Evolutionary conservation across 2,888 invertebrate genomes (phyloP).

Genomic region (Pyrochroa serraticornis): DNA sequence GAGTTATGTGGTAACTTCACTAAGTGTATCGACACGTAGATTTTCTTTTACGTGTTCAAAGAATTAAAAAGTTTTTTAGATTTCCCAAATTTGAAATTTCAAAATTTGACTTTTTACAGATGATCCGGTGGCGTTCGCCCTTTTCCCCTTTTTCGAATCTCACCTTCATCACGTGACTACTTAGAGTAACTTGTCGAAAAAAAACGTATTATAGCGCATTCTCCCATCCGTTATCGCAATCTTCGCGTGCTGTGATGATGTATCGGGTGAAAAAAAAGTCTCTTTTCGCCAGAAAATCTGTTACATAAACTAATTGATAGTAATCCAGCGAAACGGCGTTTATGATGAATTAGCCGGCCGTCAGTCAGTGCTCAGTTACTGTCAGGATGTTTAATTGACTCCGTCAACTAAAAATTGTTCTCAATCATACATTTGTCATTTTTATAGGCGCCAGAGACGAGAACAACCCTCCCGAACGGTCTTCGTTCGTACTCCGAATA

Average conservation of each 20-base stretch:
- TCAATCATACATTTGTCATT: conserved; percentile 26
- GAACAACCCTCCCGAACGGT: background rate
- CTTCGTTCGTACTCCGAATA: conserved; percentile 10
- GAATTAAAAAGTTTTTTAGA: no score
- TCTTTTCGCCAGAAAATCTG: background rate
- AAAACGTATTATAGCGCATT: no score
- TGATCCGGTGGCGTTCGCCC: no score
- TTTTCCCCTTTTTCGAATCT: no score
- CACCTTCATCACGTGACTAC: no score
- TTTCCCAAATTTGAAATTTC: no score
- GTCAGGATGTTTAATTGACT: conserved; percentile 26
- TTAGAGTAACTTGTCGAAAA: no score
- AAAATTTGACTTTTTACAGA: no score
- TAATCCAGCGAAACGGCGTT: conserved; percentile 14
- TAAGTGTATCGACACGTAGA: no score
- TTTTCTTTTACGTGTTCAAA: no score
- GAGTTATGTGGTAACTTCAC: no score
- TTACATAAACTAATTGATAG: conserved; percentile 22
- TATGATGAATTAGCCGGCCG: conserved; percentile 26
- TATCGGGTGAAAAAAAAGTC: conserved; percentile 6
- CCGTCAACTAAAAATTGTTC: conserved; percentile 11
- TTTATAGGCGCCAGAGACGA: conserved; percentile 9
- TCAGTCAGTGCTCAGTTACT: conserved; percentile 19
- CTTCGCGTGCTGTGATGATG: conserved; percentile 2
- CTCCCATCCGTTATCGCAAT: no score